Base-by-base conservation (phyloP, 2,888 invertebrate species). In the Diaphora mendica region DNA sequence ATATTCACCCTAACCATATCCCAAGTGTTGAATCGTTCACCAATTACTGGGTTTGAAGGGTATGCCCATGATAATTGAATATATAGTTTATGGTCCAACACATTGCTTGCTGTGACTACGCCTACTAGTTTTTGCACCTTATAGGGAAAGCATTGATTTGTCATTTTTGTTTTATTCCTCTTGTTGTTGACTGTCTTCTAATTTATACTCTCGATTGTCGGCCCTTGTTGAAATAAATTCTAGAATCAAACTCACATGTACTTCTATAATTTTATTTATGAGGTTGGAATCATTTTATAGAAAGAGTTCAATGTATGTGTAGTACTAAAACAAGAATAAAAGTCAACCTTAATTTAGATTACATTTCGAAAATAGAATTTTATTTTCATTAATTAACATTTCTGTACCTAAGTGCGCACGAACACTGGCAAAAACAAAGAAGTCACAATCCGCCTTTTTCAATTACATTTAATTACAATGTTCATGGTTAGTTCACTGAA, bases 1-100 rank as follows among this genome's bases (percentile, higher is more conserved):
- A 33, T 51, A 62, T 68, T 76, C 73, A 75, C 80, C 73, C 71
- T 81, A 87, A 48, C 71, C 39, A 72, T 78, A 80, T 79, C 79
- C 85, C 86, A 86, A 90, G 90, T 91, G 91, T 87, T 88, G 91
- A 91, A 87, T 88, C 89, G 82, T 90, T 88, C 85, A 89, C 92
- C 94, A 94, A 94, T 94, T 94, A 94, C 91, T 83, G 86, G 82
- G 91, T 91, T 91, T 90, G 93, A 93, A 92, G 91, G 91, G 87
- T 86, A 85, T 85, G 80, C 83, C 79, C 86, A 86, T 90, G 90
- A 92, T 94, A 94, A 94, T 92, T 93, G 92, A 93, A 93, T 92
- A 88, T 90, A 93, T 93, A 88, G 85, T 93, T 93, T 93, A 93
- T 90, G 88, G 82, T 81, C 85, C 65, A 51, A 73, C 76, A 74